Base-by-base conservation (phyloP, 1,140 invertebrate genomes). In the Neodiprion fabricii region DNA sequence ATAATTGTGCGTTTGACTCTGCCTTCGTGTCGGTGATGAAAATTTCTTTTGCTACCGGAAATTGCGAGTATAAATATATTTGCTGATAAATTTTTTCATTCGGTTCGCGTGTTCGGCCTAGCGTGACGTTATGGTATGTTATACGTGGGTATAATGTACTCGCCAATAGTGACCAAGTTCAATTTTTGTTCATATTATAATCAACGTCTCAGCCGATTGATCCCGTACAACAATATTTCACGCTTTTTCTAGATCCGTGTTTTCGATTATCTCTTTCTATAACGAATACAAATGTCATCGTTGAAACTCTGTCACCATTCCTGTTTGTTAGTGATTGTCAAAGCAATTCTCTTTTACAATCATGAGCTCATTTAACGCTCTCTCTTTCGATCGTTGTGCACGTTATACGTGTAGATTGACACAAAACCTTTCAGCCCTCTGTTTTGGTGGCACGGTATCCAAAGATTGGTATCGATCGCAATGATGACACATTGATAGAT, bases 241-340 rank as follows among this genome's bases (percentile, higher is more conserved):
- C 53, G 53, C 53, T 61, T 61, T 61, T 61, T 61, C 11, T 61
- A 12, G n/a, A 12, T 17, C n/a, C 3, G n/a, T 61, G 53, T 61
- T 61, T 61, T 61, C 53, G 53, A 61, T 12, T 14, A 12, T 17
- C 11, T 17, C 53, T 61, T 61, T 61, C 8, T 17, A 61, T 17
- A 61, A 61, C 28, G 53, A 61, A 61, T 61, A 5, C 53, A 61
- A 61, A 61, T 61, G 53, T 61, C 53, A 61, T 61, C 53, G 53
- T 61, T 61, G 53, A 61, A 61, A 61, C 53, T 61, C 8, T 61
- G 3, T 61, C 53, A 61, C 11, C 53, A 61, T 17, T 14, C n/a
- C n/a, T 14, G 9, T 61, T 61, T 9, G 11, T 61, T 12, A 17
- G 53, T 9, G 11, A 61, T 61, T 61, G 53, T 61, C n/a, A 17